Evolutionary conservation across 2,888 invertebrate species (phyloP).

Genomic region (Bugula neritina): DNA sequence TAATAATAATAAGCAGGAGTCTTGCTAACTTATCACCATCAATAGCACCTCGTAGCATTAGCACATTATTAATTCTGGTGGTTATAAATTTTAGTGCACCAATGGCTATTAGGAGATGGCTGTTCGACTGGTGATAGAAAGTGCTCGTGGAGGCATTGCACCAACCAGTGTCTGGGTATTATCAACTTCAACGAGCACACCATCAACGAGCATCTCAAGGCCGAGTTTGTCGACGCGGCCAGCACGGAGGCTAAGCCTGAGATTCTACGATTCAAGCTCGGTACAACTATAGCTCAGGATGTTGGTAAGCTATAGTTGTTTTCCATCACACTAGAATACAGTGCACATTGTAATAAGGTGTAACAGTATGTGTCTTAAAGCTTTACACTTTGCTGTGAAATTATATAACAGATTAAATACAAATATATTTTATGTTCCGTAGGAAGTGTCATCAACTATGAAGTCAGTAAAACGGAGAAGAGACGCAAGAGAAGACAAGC

Average conservation of each 20-base stretch:
- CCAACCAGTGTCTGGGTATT: conserved; percentile 1
- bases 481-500: neutral
- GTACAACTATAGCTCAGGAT: conserved; percentile 4
- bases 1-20: no score
- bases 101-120: conserved; percentile 7
- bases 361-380: no score
- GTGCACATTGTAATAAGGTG: no score
- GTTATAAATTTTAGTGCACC: neutral
- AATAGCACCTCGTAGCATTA: no score
- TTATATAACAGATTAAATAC: no score
- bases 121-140: neutral
- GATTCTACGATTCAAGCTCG: neutral
- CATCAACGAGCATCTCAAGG: neutral
- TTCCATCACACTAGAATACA: no score
- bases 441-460: no score
- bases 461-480: neutral
- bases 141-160: neutral
- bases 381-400: no score
- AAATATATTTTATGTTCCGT: no score
- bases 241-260: neutral
- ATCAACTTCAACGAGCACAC: neutral
- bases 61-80: no score
- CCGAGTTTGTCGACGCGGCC: neutral
- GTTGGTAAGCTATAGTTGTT: neutral
- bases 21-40: no score